Percentiles rank a stretch among this genome's conserved stretches.
Conservation (phyloP, 2,888 invertebrate genomes). For the Cephus nigrinus region DNA sequence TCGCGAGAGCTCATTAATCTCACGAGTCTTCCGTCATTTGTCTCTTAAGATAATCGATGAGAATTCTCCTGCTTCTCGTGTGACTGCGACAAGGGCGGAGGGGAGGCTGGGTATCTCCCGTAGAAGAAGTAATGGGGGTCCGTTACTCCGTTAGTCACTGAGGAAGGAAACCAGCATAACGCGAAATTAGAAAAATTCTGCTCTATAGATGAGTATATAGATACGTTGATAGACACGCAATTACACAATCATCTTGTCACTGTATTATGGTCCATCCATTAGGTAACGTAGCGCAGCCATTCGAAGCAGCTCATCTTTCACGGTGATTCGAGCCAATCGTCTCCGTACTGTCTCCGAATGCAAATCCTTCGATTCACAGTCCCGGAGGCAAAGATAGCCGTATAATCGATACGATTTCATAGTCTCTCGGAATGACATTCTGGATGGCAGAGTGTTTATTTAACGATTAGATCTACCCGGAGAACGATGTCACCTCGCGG, state of each 20-base stretch:
- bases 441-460: neutral
- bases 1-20: conserved; percentile 49
- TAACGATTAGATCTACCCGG: conserved; percentile 42
- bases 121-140: neutral
- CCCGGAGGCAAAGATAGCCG: neutral
- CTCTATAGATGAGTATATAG: neutral
- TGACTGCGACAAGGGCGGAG: neutral
- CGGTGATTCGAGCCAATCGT: conserved; percentile 2
- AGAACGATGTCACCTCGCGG: conserved; percentile 53
- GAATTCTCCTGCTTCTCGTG: conserved; percentile 1
- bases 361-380: neutral
- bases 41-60: conserved; percentile 48
- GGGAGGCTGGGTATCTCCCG: neutral
- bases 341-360: neutral
- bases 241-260: conserved; percentile 65
- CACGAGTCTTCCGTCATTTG: conserved; percentile 48
- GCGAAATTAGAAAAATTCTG: neutral
- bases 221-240: conserved; percentile 32
- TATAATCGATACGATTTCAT: neutral
- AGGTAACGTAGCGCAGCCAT: conserved; percentile 36
- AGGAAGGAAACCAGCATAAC: neutral
- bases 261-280: conserved; percentile 64
- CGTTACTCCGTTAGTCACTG: neutral
- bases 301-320: conserved; percentile 30
- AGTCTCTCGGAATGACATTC: neutral